Evolutionary conservation across 2,888 invertebrate genomes (phyloP).

Genomic region (Papilio demoleus): DNA sequence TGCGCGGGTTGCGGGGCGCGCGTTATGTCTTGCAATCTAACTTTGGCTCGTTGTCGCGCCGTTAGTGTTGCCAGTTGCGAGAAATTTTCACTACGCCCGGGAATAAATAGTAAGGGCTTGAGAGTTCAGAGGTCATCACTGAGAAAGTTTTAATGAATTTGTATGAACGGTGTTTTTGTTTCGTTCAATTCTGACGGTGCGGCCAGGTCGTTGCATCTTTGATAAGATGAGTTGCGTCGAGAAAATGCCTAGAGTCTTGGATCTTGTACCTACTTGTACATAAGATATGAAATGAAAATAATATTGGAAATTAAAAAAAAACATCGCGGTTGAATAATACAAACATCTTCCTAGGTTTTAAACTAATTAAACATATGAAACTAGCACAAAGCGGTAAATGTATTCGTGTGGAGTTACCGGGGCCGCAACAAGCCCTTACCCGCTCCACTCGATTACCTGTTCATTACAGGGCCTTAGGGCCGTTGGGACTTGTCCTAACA

Average conservation of each 20-base stretch:
- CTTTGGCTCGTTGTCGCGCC: conserved; percentile 70
- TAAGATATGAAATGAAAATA: neutral
- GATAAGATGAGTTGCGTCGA: conserved; percentile 41
- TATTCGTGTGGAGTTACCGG: conserved; percentile 52
- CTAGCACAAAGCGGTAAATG: conserved; percentile 50
- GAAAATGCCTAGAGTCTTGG: conserved; percentile 9
- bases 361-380: conserved; percentile 2
- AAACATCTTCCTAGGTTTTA: neutral
- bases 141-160: conserved; percentile 76
- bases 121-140: conserved; percentile 54
- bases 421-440: conserved; percentile 52
- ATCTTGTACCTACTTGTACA: neutral
- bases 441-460: conserved; percentile 56
- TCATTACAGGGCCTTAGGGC: conserved; percentile 48
- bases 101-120: conserved; percentile 56
- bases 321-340: neutral
- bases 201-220: conserved; percentile 45
- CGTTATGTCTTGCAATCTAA: conserved; percentile 71
- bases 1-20: conserved; percentile 41
- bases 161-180: conserved; percentile 54
- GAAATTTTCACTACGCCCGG: conserved; percentile 50
- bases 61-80: conserved; percentile 63
- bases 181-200: conserved; percentile 42
- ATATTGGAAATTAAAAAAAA: neutral
- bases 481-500: conserved; percentile 42